Conservation (phyloP, 2,888 invertebrate genomes). For the Apamea crenata region DNA sequence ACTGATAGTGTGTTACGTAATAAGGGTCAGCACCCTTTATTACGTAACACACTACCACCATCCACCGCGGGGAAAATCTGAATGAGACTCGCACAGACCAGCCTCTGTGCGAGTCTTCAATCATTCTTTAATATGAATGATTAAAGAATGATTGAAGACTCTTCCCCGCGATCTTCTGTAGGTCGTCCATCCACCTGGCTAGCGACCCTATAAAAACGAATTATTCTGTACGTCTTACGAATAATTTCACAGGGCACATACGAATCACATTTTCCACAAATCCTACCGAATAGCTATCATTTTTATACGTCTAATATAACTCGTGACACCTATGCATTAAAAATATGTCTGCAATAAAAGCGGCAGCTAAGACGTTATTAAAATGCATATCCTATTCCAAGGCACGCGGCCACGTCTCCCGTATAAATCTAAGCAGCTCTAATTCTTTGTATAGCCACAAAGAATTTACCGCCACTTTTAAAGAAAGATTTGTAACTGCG, state of each 20-base stretch:
- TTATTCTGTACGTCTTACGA: slow-evolving; percentile 4
- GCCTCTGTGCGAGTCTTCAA: neutral
- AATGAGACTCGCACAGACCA: no score
- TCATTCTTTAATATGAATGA: no score
- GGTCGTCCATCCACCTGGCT: neutral
- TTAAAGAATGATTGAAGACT: no score
- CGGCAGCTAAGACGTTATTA: slow-evolving; percentile 65
- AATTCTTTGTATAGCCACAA: slow-evolving; percentile 70
- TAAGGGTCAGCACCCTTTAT: no score
- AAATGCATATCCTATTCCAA: slow-evolving; percentile 72
- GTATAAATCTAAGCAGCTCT: slow-evolving; percentile 73
- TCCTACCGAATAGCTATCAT: slow-evolving; percentile 31
- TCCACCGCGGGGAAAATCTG: no score
- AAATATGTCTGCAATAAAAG: slow-evolving; percentile 65
- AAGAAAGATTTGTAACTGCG: slow-evolving; percentile 61
- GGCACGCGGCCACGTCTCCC: slow-evolving; percentile 65
- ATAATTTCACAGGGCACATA: slow-evolving; percentile 15
- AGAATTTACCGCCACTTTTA: slow-evolving; percentile 53
- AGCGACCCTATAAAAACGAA: neutral
- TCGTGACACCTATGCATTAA: slow-evolving; percentile 62
- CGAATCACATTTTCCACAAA: slow-evolving; percentile 19
- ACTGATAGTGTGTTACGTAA: no score
- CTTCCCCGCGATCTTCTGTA: neutral
- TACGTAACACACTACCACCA: no score
- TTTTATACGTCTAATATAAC: slow-evolving; percentile 52